These are phyloP conservation scores for Sarcophilus harrisii DNA, from an alignment of 2,797 vertebrate species.

Conservation along the genomic window DNA sequence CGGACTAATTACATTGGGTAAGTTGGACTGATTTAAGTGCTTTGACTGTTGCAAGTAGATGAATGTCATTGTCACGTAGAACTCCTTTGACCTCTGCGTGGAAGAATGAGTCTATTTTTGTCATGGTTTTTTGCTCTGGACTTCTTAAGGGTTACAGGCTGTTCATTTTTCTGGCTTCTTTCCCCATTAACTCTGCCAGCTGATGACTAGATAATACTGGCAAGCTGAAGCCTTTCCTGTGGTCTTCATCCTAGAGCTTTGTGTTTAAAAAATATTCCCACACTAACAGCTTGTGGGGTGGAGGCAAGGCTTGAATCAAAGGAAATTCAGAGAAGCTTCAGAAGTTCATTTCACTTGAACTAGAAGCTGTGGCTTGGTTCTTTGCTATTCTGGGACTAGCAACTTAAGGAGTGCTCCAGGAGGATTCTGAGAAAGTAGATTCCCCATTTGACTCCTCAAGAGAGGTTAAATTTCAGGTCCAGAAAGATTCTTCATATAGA, in stretches of 20 bases:
- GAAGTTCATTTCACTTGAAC: background rate
- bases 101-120: background rate
- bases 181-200: slow-evolving; percentile 50
- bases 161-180: slow-evolving; percentile 48
- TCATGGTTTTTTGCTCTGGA: slow-evolving; percentile 13
- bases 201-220: slow-evolving; percentile 62
- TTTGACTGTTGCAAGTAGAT: background rate
- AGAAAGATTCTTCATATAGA: background rate
- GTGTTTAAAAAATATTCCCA: slow-evolving; percentile 61
- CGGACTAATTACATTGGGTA: slow-evolving; percentile 98
- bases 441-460: background rate
- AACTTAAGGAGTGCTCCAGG: slow-evolving; percentile 1
- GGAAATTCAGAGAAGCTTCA: slow-evolving; percentile 27
- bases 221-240: slow-evolving; percentile 63
- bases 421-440: background rate
- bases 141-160: slow-evolving; percentile 37
- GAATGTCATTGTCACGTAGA: background rate
- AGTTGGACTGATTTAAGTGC: slow-evolving; percentile 69
- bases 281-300: slow-evolving; percentile 63
- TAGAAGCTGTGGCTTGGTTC: slow-evolving; percentile 30
- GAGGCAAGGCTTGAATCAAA: slow-evolving; percentile 50
- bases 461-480: background rate
- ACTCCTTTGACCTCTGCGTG: background rate
- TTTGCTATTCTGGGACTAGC: background rate
- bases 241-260: slow-evolving; percentile 66